Base-by-base conservation (phyloP, 2,113 vertebrate species). In the Ornithorhynchus anatinus region DNA sequence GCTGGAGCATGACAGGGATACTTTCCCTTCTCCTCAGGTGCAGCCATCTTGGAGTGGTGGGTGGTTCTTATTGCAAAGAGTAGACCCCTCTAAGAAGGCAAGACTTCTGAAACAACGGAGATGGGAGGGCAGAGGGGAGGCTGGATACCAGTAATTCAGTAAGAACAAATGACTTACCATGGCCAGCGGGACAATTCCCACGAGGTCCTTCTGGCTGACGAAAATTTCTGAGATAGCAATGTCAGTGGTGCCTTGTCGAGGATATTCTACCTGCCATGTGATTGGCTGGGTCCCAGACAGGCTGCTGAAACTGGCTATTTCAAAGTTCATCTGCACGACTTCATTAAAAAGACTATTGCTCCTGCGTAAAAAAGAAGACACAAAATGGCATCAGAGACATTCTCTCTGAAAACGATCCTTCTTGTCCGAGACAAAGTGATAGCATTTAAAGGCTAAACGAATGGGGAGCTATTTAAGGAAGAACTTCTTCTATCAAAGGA, bases 211-310 rank as follows among this genome's bases (percentile, higher is more conserved):
- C 87, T 96, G 96, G 47, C 95, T 95, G 90, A 97, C 69, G 65
- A 93, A 95, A 87, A 99, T 94, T 88, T 96, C 95, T 0, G 97
- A 95, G 76, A 97, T 90, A 0, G 91, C 89, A 9, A 94, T 88
- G 66, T 95, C 95, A 1, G 91, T 89, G 17, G 91, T 63, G 1
- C 91, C 92, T 16, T 82, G 94, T n/a, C 78, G 89, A 0, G 96
- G 96, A 76, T 98, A 98, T 57, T 99, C 97, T 84, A 97, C 95
- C 90, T 97, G 96, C 97, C 97, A 99, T 52, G 92, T 92, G 90
- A 99, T 95, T 60, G 96, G 94, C 71, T 97, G 95, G 0, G 95
- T 95, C 68, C 95, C 96, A 3, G 93, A 93, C 1, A 92, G 93
- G 82, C 94, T 95, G 78, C 95, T 94, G 80, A 95, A 94, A 65